These are phyloP conservation scores for Heliconius erato DNA, from an alignment of 2,888 invertebrate species.

Conservation along the genomic window DNA sequence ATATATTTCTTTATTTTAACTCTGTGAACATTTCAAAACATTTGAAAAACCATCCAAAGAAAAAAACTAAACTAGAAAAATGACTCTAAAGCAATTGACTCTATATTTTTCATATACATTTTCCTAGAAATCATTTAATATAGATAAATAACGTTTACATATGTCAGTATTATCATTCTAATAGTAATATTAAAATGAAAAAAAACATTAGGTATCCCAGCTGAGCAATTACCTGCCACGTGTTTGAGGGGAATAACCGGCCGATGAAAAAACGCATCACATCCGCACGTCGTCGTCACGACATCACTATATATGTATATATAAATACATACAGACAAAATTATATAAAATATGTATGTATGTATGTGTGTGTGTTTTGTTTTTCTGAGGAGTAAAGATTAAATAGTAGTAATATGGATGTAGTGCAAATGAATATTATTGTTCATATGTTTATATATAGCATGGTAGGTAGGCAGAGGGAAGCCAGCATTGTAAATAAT, in stretches of 20 bases:
- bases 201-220: slow-evolving; percentile 77
- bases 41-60: background rate
- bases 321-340: background rate
- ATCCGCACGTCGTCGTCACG: slow-evolving; percentile 54
- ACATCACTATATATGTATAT: slow-evolving; percentile 51
- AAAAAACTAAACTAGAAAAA: background rate
- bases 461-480: no score
- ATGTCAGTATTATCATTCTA: slow-evolving; percentile 13
- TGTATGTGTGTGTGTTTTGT: background rate
- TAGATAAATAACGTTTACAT: background rate
- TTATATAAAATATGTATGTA: slow-evolving; percentile 20
- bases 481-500: background rate
- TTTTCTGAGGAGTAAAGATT: background rate
- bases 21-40: background rate
- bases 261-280: slow-evolving; percentile 63
- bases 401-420: background rate
- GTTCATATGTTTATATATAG: background rate
- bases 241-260: slow-evolving; percentile 79
- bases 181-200: slow-evolving; percentile 63
- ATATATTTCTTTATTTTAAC: background rate
- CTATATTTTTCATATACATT: background rate
- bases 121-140: background rate
- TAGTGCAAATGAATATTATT: background rate
- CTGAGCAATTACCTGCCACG: slow-evolving; percentile 84
- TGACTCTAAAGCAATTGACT: background rate